Percentiles rank a stretch among this genome's conserved stretches.
These are phyloP conservation scores for Scaptomyza graminum DNA, from an alignment of 1,140 invertebrate genomes.

Conservation along the genomic window DNA sequence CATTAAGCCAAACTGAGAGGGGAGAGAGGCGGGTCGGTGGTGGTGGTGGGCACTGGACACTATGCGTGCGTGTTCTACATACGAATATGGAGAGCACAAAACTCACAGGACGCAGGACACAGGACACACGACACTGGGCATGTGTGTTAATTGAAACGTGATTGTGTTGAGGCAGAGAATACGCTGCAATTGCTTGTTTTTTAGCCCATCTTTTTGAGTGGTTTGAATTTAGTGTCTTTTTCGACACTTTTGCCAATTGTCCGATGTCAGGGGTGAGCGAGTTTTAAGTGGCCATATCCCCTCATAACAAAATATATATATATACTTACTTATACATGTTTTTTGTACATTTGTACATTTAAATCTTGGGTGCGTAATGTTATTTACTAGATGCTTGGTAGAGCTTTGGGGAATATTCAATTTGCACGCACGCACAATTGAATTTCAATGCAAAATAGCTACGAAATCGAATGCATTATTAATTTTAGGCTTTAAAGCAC, in stretches of 20 bases:
- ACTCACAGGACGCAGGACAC: neutral
- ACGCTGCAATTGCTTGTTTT: neutral
- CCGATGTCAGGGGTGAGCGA: constrained; percentile 5
- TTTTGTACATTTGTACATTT: constrained; percentile 48
- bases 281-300: neutral
- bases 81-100: constrained; percentile 59
- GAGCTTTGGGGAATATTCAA: constrained; percentile 75
- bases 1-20: constrained; percentile 52
- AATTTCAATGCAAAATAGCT: constrained; percentile 77
- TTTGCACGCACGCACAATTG: constrained; percentile 79
- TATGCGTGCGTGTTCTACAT: constrained; percentile 77
- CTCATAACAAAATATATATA: constrained; percentile 2
- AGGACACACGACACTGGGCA: constrained; percentile 4
- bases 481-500: constrained; percentile 48
- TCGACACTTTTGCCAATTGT: constrained; percentile 75
- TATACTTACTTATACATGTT: too few species aligned
- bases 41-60: constrained; percentile 15
- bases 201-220: neutral
- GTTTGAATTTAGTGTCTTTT: constrained; percentile 37
- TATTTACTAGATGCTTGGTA: constrained; percentile 72
- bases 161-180: constrained; percentile 53
- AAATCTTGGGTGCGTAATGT: constrained; percentile 61
- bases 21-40: neutral
- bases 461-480: constrained; percentile 72
- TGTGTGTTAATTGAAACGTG: constrained; percentile 80